Conservation (phyloP, 1,140 invertebrate species). For the Adoxophyes honmai region DNA sequence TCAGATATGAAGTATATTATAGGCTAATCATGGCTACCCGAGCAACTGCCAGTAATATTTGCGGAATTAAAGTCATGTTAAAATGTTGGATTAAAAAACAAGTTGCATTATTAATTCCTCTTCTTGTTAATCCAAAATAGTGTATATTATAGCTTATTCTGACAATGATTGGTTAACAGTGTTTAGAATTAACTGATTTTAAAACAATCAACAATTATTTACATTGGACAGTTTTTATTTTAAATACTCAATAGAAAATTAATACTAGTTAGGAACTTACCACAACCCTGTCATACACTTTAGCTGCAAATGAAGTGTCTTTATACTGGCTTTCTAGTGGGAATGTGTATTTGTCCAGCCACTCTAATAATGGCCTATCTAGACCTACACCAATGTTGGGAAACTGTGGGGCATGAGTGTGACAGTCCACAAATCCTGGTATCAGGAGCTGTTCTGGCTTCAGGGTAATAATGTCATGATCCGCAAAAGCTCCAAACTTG, state of each 20-base stretch:
- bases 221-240: no score
- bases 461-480: conserved; percentile 55
- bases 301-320: conserved; percentile 83
- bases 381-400: conserved; percentile 90
- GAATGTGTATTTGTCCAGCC: conserved; percentile 93
- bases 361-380: conserved; percentile 88
- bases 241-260: neutral
- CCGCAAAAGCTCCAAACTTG: conserved; percentile 26
- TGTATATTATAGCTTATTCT: no score
- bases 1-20: no score
- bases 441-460: conserved; percentile 84
- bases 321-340: conserved; percentile 87
- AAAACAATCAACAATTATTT: no score
- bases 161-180: no score
- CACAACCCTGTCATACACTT: conserved; percentile 87
- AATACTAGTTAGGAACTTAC: conserved; percentile 76
- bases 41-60: no score
- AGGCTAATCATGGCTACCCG: no score
- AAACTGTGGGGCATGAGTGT: conserved; percentile 93
- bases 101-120: no score
- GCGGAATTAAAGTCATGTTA: neutral
- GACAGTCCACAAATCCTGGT: conserved; percentile 93
- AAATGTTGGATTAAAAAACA: neutral
- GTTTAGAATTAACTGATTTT: no score
- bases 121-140: no score